A percentile compares a stretch with the other conserved stretches of the same genome.
Evolutionary conservation across 1,140 invertebrate species (phyloP).

Genomic region (Wasmannia auropunctata): DNA sequence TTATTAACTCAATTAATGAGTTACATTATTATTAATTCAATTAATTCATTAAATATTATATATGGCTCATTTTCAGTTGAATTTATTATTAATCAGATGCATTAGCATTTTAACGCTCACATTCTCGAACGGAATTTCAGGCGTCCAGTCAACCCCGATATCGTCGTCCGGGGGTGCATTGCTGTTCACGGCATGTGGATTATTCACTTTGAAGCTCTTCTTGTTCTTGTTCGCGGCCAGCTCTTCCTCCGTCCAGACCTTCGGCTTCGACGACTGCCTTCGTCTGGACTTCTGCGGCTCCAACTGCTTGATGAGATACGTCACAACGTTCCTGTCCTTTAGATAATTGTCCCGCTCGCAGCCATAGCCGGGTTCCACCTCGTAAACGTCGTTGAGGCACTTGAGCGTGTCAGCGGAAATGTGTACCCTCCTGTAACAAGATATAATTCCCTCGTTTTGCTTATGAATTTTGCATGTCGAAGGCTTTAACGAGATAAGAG

Average conservation of each 20-base stretch:
- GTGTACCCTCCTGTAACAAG: conserved; percentile 91
- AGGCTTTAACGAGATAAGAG: neutral
- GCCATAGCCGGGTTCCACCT: conserved; percentile 96
- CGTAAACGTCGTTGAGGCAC: conserved; percentile 94
- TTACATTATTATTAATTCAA: neutral
- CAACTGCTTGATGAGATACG: conserved; percentile 95
- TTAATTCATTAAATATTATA: no score
- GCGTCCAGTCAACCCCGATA: conserved; percentile 92
- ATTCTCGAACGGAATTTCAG: conserved; percentile 96
- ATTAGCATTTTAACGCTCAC: conserved; percentile 83
- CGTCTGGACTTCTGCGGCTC: conserved; percentile 89
- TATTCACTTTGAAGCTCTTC: conserved; percentile 82
- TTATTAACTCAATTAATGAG: conserved; percentile 5
- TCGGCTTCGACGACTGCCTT: conserved; percentile 86
- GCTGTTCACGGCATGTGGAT: conserved; percentile 79
- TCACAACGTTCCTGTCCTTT: conserved; percentile 94
- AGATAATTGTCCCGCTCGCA: conserved; percentile 94
- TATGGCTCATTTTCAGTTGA: no score
- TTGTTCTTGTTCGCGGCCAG: conserved; percentile 76
- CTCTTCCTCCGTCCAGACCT: conserved; percentile 86
- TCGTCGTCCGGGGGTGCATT: conserved; percentile 89
- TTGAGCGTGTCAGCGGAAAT: conserved; percentile 95
- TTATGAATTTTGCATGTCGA: neutral
- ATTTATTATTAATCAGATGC: neutral
- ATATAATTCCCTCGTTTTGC: neutral